These are phyloP conservation scores for Hippocampus comes DNA, from an alignment of 2,113 vertebrate genomes.

Conservation along the genomic window DNA sequence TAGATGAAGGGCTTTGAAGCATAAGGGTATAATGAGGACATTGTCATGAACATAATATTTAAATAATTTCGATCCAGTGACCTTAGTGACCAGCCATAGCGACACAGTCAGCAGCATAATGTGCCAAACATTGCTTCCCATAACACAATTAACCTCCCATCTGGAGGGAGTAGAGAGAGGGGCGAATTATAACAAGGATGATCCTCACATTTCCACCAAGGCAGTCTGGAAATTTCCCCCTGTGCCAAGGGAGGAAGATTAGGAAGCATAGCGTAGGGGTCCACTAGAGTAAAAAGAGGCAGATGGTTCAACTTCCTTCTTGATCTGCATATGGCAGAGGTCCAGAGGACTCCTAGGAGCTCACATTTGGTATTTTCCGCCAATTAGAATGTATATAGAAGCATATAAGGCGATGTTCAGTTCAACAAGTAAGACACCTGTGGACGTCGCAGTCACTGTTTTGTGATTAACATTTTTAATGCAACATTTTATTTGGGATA, in stretches of 20 bases:
- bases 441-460: background rate
- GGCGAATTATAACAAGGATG: slow-evolving; percentile 45
- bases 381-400: slow-evolving; percentile 18
- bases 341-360: slow-evolving; percentile 41
- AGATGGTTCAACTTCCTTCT: slow-evolving; percentile 62
- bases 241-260: slow-evolving; percentile 40
- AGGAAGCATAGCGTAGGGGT: slow-evolving; percentile 40
- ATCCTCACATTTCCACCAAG: slow-evolving; percentile 43
- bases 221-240: slow-evolving; percentile 37
- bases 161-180: slow-evolving; percentile 48
- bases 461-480: background rate
- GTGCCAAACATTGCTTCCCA: slow-evolving; percentile 48
- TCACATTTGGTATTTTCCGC: slow-evolving; percentile 28
- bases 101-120: slow-evolving; percentile 45
- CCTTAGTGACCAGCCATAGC: slow-evolving; percentile 40
- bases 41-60: slow-evolving; percentile 36
- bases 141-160: slow-evolving; percentile 70
- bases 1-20: slow-evolving; percentile 16
- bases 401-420: background rate
- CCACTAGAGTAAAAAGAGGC: slow-evolving; percentile 48
- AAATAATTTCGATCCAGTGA: slow-evolving; percentile 36
- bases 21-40: slow-evolving; percentile 24
- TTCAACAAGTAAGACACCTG: slow-evolving; percentile 39
- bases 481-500: background rate
- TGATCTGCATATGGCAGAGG: slow-evolving; percentile 55